A percentile compares a stretch with the other conserved stretches of the same genome.
These are phyloP conservation scores for Actinernus sp. DNA, from an alignment of 92 coral and sea anemone genomes.

Conservation along the genomic window DNA sequence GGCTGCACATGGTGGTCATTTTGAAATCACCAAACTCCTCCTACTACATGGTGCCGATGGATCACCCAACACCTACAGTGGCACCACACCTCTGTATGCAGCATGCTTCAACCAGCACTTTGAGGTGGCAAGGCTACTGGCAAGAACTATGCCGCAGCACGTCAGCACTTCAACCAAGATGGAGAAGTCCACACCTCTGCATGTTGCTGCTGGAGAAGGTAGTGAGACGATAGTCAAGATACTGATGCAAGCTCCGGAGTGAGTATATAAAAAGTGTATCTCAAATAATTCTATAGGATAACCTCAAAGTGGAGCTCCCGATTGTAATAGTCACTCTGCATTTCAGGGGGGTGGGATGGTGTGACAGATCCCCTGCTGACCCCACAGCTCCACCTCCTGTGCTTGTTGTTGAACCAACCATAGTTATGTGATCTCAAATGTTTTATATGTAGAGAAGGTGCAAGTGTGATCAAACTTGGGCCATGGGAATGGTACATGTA, in stretches of 20 bases:
- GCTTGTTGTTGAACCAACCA: no score
- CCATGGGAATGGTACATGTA: no score
- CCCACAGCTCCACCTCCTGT: no score
- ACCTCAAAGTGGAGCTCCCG: no score
- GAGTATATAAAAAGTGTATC: no score
- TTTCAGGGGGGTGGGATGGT: no score
- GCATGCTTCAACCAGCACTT: slow-evolving; percentile 77
- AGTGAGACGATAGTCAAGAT: slow-evolving; percentile 66
- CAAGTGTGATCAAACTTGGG: no score
- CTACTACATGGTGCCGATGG: slow-evolving; percentile 84
- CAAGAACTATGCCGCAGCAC: slow-evolving; percentile 71
- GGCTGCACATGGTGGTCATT: slow-evolving; percentile 86
- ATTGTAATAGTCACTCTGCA: no score
- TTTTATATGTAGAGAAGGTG: no score
- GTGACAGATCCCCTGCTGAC: no score
- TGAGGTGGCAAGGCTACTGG: slow-evolving; percentile 80
- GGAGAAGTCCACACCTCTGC: slow-evolving; percentile 84
- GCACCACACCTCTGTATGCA: slow-evolving; percentile 95
- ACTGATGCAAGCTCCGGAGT: slow-evolving; percentile 87
- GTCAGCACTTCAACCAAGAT: slow-evolving; percentile 78
- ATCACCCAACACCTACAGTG: slow-evolving; percentile 78
- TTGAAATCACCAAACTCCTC: slow-evolving; percentile 81
- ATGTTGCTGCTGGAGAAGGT: slow-evolving; percentile 91
- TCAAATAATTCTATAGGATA: no score
- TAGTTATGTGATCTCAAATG: no score